A percentile compares a stretch with the other conserved stretches of the same genome.
phyloP scores from a whole-genome alignment of 2,797 vertebrate species.

The Arremon brunneinucha region DNA sequence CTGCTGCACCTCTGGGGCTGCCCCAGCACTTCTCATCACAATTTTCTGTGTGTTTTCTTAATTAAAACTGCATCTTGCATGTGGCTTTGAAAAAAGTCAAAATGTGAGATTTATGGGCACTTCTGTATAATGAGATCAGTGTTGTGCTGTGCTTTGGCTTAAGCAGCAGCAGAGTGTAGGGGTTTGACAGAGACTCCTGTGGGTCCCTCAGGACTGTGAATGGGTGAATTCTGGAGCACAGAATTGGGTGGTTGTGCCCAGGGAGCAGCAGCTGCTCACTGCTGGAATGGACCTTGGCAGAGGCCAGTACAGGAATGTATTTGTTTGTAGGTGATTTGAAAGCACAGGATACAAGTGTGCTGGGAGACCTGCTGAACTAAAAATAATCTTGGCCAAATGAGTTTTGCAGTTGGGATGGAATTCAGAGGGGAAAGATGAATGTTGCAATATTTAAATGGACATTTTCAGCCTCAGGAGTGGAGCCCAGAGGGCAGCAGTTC shows the following conservation, averaged over 20 bases:
- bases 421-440: background rate
- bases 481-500: background rate
- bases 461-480: background rate
- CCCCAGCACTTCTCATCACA: rapidly evolving
- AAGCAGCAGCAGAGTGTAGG: background rate
- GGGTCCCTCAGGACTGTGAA: background rate
- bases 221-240: background rate
- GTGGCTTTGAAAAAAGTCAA: background rate
- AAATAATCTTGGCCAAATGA: background rate
- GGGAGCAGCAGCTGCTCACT: background rate
- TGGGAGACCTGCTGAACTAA: background rate
- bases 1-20: background rate
- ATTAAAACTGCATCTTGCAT: background rate
- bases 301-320: background rate
- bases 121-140: background rate
- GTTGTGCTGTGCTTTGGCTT: background rate
- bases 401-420: background rate
- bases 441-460: background rate
- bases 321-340: background rate
- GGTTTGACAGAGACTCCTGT: rapidly evolving
- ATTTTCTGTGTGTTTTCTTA: background rate
- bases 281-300: background rate
- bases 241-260: background rate
- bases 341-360: background rate
- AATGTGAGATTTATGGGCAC: background rate